Conservation (phyloP, 2,888 invertebrate species). For the Poecilobothrus nobilitatus region DNA sequence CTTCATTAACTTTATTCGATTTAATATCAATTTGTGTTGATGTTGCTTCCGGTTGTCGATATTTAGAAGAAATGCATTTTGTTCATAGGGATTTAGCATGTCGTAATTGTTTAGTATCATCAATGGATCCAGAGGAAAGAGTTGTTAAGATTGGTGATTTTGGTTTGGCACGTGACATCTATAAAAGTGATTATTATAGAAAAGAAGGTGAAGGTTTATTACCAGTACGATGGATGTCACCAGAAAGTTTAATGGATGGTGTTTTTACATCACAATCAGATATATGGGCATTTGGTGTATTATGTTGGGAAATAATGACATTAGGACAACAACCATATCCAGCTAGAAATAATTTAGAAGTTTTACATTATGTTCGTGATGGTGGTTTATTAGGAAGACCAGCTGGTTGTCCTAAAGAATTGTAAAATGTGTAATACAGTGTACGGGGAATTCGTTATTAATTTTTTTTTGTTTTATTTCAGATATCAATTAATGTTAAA, state of each 20-base stretch:
- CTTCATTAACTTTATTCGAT: constrained; percentile 69
- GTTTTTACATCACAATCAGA: constrained; percentile 95
- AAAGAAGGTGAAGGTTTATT: constrained; percentile 85
- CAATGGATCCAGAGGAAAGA: constrained; percentile 51
- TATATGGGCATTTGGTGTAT: constrained; percentile 90
- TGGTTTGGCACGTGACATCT: constrained; percentile 91
- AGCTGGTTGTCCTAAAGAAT: constrained; percentile 69
- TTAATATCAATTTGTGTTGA: constrained; percentile 89
- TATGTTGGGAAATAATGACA: constrained; percentile 96
- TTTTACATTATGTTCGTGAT: constrained; percentile 77
- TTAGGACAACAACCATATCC: constrained; percentile 96
- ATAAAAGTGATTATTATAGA: constrained; percentile 94
- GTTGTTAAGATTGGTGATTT: constrained; percentile 84
- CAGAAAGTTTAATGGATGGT: constrained; percentile 91
- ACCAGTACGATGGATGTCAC: constrained; percentile 98
- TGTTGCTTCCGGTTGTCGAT: constrained; percentile 89
- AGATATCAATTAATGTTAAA: constrained; percentile 77
- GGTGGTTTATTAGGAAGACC: constrained; percentile 80
- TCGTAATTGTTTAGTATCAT: constrained; percentile 87
- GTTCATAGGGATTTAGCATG: constrained; percentile 95
- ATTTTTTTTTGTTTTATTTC: constrained; percentile 25
- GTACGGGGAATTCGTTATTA: constrained; percentile 7
- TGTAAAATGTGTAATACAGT: constrained; percentile 48
- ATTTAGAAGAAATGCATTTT: constrained; percentile 94
- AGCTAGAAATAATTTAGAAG: constrained; percentile 84